phyloP scores from a whole-genome alignment of 2,888 invertebrate genomes.

The Crepidodera aurea region DNA sequence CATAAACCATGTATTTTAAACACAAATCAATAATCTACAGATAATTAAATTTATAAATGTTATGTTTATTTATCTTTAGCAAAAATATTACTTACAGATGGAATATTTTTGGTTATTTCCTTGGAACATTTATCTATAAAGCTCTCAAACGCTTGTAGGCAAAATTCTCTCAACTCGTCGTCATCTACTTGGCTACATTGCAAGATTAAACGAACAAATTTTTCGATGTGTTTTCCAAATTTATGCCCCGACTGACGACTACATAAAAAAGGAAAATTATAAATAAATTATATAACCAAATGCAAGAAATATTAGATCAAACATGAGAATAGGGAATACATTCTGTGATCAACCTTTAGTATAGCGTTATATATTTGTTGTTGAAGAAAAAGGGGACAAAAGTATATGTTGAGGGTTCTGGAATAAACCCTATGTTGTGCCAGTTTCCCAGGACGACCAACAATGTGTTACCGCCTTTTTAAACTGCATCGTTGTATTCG shows the following conservation, averaged over 20 bases:
- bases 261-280: neutral
- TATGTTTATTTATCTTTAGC: conserved; percentile 1
- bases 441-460: no score
- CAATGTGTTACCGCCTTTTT: no score
- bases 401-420: no score
- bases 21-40: conserved; percentile 84
- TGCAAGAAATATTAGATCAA: no score
- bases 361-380: no score
- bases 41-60: conserved; percentile 21
- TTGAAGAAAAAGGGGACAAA: no score
- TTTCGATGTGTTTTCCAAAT: conserved; percentile 93
- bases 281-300: no score
- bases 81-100: conserved; percentile 51
- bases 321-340: no score
- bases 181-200: conserved; percentile 86
- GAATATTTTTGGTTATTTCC: conserved; percentile 91
- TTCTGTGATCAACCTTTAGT: no score
- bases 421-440: no score
- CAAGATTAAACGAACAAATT: conserved; percentile 86
- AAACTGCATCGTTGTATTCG: no score
- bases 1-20: conserved; percentile 91
- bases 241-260: conserved; percentile 93
- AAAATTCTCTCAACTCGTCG: conserved; percentile 96
- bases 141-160: conserved; percentile 94
- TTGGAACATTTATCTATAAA: conserved; percentile 97